Evolutionary conservation across 2,797 vertebrate species (phyloP).

Genomic region (Podarcis lilfordi): DNA sequence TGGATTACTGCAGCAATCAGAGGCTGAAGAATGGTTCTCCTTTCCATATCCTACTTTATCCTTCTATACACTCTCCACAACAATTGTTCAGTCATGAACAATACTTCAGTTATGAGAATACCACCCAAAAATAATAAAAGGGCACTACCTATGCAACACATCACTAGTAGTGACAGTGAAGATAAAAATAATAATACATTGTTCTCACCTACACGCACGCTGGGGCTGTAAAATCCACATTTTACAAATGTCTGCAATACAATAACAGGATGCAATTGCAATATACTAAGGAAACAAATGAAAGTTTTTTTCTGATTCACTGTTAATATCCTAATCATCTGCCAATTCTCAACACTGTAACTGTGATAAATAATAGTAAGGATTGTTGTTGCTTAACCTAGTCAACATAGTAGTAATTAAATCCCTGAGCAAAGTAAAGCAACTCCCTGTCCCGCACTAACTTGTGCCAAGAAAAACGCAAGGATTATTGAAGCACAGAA

Average conservation of each 20-base stretch:
- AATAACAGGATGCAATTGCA: not conserved
- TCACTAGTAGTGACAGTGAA: not conserved
- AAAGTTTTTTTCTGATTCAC: not conserved
- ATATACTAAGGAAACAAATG: not conserved
- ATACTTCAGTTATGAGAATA: not conserved
- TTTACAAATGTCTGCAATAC: not conserved
- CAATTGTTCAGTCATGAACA: not conserved
- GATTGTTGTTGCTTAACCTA: not conserved
- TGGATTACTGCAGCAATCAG: not conserved
- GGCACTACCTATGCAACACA: not conserved
- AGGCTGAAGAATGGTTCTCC: not conserved
- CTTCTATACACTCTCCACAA: not conserved
- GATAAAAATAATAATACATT: not conserved
- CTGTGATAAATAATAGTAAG: not conserved
- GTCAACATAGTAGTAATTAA: not conserved
- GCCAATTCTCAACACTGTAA: not conserved
- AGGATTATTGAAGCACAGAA: not conserved
- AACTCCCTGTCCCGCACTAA: not conserved
- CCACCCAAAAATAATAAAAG: not conserved
- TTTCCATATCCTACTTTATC: not conserved
- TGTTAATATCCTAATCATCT: not conserved
- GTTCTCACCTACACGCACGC: not conserved
- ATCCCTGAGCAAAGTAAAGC: constrained; percentile 3
- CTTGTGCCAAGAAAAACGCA: not conserved
- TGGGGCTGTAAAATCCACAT: not conserved